Conservation (phyloP, 2,113 vertebrate genomes). For the Nycticebus coucang region DNA sequence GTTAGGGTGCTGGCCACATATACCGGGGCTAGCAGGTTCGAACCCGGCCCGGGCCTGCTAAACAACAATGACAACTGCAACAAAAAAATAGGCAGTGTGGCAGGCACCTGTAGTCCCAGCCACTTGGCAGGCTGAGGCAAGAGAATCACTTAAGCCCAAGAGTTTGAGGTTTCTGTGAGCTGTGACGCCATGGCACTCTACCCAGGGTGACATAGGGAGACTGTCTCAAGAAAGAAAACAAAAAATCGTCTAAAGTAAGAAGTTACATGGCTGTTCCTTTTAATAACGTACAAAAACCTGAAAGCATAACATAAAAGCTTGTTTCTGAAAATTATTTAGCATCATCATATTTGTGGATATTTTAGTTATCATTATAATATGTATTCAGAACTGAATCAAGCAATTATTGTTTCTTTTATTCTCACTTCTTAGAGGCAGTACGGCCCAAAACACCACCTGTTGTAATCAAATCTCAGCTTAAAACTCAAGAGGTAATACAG, state of each 20-base stretch:
- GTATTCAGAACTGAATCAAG: constrained; percentile 69
- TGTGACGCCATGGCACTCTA: too few relatives aligned
- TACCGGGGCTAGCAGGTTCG: too few relatives aligned
- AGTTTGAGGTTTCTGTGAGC: too few relatives aligned
- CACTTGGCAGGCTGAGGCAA: too few relatives aligned
- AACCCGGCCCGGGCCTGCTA: too few relatives aligned
- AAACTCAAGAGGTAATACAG: constrained; percentile 89
- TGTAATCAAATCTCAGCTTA: constrained; percentile 89
- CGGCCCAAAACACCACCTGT: constrained; percentile 95
- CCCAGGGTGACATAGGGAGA: too few relatives aligned
- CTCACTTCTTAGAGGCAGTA: constrained; percentile 87
- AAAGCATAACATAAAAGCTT: constrained; percentile 35
- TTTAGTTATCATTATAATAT: constrained; percentile 53
- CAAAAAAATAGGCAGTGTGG: too few relatives aligned
- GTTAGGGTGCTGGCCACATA: too few relatives aligned
- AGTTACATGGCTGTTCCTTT: constrained; percentile 32
- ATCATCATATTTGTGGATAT: constrained; percentile 37
- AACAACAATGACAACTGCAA: too few relatives aligned
- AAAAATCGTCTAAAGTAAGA: constrained; percentile 38
- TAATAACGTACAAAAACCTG: constrained; percentile 27
- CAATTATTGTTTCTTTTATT: constrained; percentile 75
- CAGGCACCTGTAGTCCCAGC: too few relatives aligned
- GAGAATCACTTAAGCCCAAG: too few relatives aligned
- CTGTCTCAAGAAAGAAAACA: too few relatives aligned
- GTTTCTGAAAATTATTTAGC: constrained; percentile 54